phyloP scores from a whole-genome alignment of 1,140 invertebrate genomes.

The Zaprionus tsacasi region DNA sequence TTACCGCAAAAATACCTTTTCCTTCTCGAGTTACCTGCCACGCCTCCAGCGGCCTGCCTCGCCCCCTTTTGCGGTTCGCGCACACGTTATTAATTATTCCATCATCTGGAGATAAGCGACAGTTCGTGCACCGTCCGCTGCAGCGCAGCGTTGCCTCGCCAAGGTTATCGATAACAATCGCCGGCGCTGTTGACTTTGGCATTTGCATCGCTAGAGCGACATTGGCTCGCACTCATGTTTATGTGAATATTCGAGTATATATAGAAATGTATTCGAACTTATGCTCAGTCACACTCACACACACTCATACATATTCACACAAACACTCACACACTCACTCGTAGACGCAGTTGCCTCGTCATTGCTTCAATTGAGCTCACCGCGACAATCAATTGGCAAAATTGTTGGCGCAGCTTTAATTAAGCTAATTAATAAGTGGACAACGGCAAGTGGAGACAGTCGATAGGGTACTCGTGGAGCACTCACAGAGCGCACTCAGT shows the following conservation, averaged over 20 bases:
- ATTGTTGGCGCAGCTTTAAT: constrained; percentile 49
- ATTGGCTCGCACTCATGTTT: constrained; percentile 20
- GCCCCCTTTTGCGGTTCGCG: not conserved
- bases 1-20: constrained; percentile 32
- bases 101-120: not conserved
- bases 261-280: not conserved
- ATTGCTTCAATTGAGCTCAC: constrained; percentile 37
- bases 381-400: constrained; percentile 33
- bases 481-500: not conserved
- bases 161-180: constrained; percentile 31
- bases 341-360: not conserved
- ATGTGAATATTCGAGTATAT: not conserved
- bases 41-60: not conserved
- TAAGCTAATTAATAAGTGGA: constrained; percentile 53
- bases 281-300: not conserved
- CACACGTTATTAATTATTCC: not conserved
- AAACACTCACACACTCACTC: not conserved
- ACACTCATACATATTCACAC: not conserved
- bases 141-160: not conserved
- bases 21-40: constrained; percentile 43
- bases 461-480: not conserved
- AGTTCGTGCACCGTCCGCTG: not conserved
- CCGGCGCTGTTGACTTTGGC: constrained; percentile 32
- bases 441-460: not conserved
- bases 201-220: constrained; percentile 31